Evolutionary conservation across 2,888 invertebrate species (phyloP).

Genomic region (Tineola bisselliella): DNA sequence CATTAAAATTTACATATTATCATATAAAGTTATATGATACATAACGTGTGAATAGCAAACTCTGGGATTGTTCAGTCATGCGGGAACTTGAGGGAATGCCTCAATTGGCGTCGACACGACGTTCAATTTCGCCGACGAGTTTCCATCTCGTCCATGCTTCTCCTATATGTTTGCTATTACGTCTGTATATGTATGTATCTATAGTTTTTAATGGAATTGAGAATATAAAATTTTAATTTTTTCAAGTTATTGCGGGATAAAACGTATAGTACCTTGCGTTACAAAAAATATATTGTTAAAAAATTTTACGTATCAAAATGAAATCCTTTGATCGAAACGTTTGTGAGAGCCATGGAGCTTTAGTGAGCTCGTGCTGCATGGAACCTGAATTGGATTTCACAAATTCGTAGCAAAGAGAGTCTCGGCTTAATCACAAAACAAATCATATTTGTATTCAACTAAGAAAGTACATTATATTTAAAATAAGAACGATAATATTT

Average conservation of each 20-base stretch:
- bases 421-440: neutral
- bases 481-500: too few species aligned
- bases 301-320: too few species aligned
- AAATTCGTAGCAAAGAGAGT: neutral
- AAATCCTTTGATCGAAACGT: too few species aligned
- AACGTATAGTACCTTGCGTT: too few species aligned
- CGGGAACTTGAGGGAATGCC: constrained; percentile 1
- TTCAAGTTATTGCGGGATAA: too few species aligned
- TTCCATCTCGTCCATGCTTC: neutral
- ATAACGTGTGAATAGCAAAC: neutral
- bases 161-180: neutral
- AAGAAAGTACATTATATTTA: too few species aligned
- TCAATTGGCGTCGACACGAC: constrained; percentile 9
- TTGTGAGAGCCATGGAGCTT: too few species aligned
- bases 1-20: neutral
- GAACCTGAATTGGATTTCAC: neutral
- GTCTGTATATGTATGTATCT: too few species aligned
- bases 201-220: too few species aligned
- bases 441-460: neutral
- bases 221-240: too few species aligned
- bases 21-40: neutral
- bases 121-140: constrained; percentile 6
- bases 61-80: constrained; percentile 2
- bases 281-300: too few species aligned
- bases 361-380: neutral